phyloP scores from a whole-genome alignment of 2,888 invertebrate species.

The Caenorhabditis imperialis region DNA sequence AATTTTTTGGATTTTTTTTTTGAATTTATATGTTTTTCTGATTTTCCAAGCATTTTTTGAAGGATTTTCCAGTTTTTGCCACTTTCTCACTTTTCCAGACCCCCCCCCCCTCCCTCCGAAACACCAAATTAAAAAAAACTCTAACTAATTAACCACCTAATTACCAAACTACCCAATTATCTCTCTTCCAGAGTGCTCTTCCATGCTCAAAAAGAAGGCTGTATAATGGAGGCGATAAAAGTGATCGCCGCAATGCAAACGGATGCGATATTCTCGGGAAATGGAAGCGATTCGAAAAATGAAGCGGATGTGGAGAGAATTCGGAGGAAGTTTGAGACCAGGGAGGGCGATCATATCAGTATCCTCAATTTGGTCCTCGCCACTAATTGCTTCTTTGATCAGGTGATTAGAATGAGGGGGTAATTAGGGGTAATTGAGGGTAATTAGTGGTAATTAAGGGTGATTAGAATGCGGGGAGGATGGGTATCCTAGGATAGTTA shows the following conservation, averaged over 20 bases:
- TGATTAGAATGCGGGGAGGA: too few species aligned
- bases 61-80: too few species aligned
- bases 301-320: conserved; percentile 54
- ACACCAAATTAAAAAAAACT: too few species aligned
- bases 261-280: conserved; percentile 85
- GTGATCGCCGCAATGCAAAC: conserved; percentile 90
- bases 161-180: too few species aligned
- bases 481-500: too few species aligned
- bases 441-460: too few species aligned
- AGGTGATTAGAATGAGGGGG: too few species aligned
- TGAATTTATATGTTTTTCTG: neutral
- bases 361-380: conserved; percentile 62
- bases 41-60: too few species aligned
- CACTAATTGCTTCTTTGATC: conserved; percentile 57
- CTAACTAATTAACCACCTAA: too few species aligned
- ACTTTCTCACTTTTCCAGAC: too few species aligned
- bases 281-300: conserved; percentile 22
- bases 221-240: conserved; percentile 83
- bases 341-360: conserved; percentile 74
- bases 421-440: too few species aligned
- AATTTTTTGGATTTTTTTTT: neutral
- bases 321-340: conserved; percentile 81
- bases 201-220: conserved; percentile 61
- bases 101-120: too few species aligned
- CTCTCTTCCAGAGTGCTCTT: conserved; percentile 61